phyloP scores from a whole-genome alignment of 2,888 invertebrate genomes.

The Ommatoiulus sabulosus region DNA sequence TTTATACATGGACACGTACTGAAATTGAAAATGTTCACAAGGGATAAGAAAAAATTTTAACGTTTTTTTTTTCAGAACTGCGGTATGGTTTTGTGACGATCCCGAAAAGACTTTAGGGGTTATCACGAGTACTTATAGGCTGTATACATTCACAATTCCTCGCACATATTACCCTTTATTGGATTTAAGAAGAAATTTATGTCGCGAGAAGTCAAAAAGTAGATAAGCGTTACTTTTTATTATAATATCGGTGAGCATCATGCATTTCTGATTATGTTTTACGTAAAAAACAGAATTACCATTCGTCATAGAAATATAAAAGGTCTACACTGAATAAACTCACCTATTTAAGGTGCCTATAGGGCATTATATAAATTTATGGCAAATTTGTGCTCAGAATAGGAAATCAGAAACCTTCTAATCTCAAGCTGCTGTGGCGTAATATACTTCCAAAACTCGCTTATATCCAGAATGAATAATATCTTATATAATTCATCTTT shows the following conservation, averaged over 20 bases:
- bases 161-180: neutral
- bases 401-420: neutral
- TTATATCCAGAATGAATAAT: neutral
- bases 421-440: neutral
- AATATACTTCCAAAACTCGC: too few relatives aligned
- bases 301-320: neutral
- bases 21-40: neutral
- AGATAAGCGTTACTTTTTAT: neutral
- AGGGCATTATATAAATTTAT: neutral
- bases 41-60: conserved; percentile 18
- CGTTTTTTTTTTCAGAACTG: neutral
- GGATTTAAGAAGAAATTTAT: neutral
- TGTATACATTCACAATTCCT: neutral
- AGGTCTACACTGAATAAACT: neutral
- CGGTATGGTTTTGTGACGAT: neutral
- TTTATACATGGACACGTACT: too few relatives aligned
- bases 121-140: neutral
- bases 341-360: neutral
- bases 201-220: neutral
- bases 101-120: neutral
- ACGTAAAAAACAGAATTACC: neutral
- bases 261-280: neutral
- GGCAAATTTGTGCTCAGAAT: neutral
- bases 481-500: neutral
- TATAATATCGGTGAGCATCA: neutral